Evolutionary conservation across 2,888 invertebrate genomes (phyloP), one percentile per base, ranked within the genome.

Genomic region (Pristionchus entomophagus): DNA sequence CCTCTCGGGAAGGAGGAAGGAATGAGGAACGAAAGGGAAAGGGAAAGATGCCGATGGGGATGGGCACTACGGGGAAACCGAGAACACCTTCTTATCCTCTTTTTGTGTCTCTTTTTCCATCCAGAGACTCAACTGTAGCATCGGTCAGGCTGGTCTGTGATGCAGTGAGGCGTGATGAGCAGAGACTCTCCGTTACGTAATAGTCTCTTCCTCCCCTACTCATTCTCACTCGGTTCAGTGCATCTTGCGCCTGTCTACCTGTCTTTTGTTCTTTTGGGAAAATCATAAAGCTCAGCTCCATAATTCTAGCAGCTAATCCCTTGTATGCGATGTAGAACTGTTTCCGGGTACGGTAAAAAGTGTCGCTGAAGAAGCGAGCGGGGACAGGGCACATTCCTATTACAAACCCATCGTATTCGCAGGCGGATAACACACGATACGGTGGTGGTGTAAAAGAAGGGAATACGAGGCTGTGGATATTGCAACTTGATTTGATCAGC

Each of bases 11-110:
- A n/a, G n/a, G n/a, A n/a, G n/a, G n/a, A 12, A 32, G 80, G 80
- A 49, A 80, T 53, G 53, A 80, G 80, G 53, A 80, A 73, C 38
- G 73, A 73, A 73, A 73, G 73, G 41, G 73, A 73, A 73, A 73
- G 73, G 41, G 38, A 17, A 19, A 35, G 69, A n/a, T 38, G 41
- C 22, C 41, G 26, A n/a, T 17, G 56, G n/a, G 5, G n/a, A 56
- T n/a, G n/a, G n/a, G n/a, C n/a, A n/a, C n/a, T n/a, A n/a, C n/a
- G n/a, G n/a, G n/a, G 56, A 10, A 56, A 22, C 12, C 17, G 56
- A 56, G 22, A n/a, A 56, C 17, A 56, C 56, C 56, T n/a, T 8
- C 22, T 19, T 22, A n/a, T 29, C 10, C n/a, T n/a, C 26, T 73
- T 73, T 41, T 41, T 41, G 4, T 22, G 38, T 1, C 35, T n/a